Percentiles rank a stretch among this genome's conserved stretches.
Conservation (phyloP, 2,797 vertebrate species). For the Enteromius fasciolatus region DNA sequence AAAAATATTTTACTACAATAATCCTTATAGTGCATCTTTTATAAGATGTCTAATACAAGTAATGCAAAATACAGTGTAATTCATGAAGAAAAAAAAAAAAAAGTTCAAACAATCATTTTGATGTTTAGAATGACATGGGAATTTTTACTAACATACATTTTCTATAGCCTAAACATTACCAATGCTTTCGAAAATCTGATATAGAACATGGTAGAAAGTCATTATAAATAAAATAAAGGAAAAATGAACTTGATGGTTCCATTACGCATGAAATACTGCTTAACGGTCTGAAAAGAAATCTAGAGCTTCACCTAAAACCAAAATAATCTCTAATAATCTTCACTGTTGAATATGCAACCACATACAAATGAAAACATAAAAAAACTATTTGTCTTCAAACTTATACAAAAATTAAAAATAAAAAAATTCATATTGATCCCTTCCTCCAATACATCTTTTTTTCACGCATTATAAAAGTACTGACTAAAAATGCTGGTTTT, state of each 20-base stretch:
- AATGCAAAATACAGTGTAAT: not conserved
- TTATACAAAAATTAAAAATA: no score
- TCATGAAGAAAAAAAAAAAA: not conserved
- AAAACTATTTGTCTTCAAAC: not conserved
- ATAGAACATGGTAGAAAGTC: no score
- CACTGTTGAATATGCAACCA: not conserved
- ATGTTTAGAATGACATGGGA: not conserved
- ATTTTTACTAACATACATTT: not conserved
- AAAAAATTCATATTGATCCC: not conserved
- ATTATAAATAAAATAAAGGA: not conserved
- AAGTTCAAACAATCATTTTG: not conserved
- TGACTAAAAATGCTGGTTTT: conserved; percentile 52
- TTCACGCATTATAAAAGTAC: conserved; percentile 15
- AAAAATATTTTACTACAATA: conserved; percentile 9
- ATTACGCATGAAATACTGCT: not conserved
- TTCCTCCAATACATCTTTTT: not conserved
- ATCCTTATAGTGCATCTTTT: conserved; percentile 11
- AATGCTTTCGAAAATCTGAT: not conserved
- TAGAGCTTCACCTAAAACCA: not conserved
- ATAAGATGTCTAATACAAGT: not conserved
- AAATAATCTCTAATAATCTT: not conserved
- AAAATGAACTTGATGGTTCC: not conserved
- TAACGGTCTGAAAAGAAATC: not conserved
- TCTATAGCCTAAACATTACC: not conserved
- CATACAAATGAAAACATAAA: not conserved